Evolutionary conservation across 2,113 vertebrate genomes (phyloP), one percentile per base, ranked within the genome.

Genomic region (Alligator mississippiensis): DNA sequence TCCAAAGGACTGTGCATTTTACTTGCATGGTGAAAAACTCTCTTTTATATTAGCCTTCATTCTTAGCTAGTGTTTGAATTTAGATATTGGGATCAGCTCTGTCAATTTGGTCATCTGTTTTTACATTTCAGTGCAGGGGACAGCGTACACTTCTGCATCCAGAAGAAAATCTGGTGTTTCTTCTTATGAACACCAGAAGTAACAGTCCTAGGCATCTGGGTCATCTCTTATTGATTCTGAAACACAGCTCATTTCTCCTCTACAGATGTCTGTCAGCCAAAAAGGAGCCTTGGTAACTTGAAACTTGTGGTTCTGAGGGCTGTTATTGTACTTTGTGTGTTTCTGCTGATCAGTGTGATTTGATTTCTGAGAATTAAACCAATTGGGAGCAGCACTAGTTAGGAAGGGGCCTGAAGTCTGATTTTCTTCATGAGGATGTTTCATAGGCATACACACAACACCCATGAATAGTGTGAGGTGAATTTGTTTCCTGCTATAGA

Each of bases 341-440:
- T 80, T 7, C 57, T 25, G 81, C 7, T 11, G 62, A 78, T 57
- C 59, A 38, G 3, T 90, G 16, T 90, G 66, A 85, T 34, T 3
- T 83, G 27, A 11, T 34, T 17, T 59, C 34, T 77, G 24, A 74
- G 38, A 63, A 82, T 54, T 13, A 30, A 77, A 59, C 18, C 30
- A 21, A 5, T 16, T 80, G 24, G 80, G 4, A 27, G 28, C 7
- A 62, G 76, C 66, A 24, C 22, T n/a, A 72, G 22, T 21, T 15
- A 61, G 28, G 4, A 75, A 84, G 57, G 34, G 6, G 9, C 19
- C 3, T 0, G 2, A 80, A 87, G 93, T 12, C 3, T 9, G 0
- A 2, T 77, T 77, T 54, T 47, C 7, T 17, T 54, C 28, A 1
- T 61, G 27, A 76, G 79, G 11, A 3, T 1, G 16, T 86, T 25